Percentiles rank a stretch among this genome's conserved stretches.
These are phyloP conservation scores for Charina bottae DNA, from an alignment of 2,113 vertebrate species.

Conservation along the genomic window DNA sequence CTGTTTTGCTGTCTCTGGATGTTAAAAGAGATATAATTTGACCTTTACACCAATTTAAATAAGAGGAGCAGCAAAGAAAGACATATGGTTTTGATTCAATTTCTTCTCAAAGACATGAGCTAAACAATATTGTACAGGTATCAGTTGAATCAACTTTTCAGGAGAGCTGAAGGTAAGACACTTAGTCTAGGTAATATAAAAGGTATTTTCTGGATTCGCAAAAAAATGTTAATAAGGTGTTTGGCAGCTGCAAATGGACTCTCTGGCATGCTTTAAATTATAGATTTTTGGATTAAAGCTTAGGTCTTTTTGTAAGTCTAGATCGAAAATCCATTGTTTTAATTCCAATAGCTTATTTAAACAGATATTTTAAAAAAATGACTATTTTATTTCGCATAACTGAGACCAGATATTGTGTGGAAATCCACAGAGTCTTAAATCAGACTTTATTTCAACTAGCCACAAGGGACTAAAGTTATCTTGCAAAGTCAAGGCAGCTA, in stretches of 20 bases:
- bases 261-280: not conserved
- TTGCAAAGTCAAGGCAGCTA: not conserved
- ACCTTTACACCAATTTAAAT: not conserved
- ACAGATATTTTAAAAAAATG: not conserved
- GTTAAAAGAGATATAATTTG: not conserved
- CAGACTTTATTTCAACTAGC: not conserved
- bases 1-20: not conserved
- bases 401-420: not conserved
- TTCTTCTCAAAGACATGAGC: not conserved
- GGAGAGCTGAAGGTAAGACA: not conserved
- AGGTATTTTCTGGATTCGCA: not conserved
- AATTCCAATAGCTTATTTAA: not conserved
- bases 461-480: not conserved
- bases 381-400: not conserved
- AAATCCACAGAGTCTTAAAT: not conserved
- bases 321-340: not conserved
- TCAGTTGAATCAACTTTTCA: not conserved
- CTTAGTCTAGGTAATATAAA: not conserved
- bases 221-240: not conserved
- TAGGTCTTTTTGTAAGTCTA: not conserved
- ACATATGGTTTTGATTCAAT: not conserved
- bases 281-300: no score
- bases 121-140: not conserved
- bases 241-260: not conserved
- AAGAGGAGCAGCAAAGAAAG: not conserved